Evolutionary conservation across 2,888 invertebrate species (phyloP), one percentile per base, ranked within the genome.

Genomic region (Cetonia aurata): DNA sequence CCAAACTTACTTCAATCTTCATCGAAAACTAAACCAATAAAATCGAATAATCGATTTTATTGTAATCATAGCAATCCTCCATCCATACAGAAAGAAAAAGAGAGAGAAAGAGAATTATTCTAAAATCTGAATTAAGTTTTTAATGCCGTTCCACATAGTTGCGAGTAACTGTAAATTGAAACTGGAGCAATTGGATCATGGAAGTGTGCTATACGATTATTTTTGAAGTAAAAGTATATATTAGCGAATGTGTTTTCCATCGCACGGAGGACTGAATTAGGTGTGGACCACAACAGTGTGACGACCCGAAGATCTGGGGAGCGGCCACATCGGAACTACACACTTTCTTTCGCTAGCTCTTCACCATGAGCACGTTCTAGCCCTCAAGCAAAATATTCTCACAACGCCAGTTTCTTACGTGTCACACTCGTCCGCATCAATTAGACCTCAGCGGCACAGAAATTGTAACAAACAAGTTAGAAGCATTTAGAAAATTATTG

Each of bases 221-320:
- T 4, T 60, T 33, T 60, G 17, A 31, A 42, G 25, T 17, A 48
- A 44, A 60, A 57, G 42, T 17, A 42, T 17, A 17, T 57, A 52
- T 33, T 56, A 56, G 33, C 33, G 33, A 56, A 56, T 56, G 42
- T 53, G 69, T 59, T 59, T 48, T 69, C 59, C 44, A 13, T 15
- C 44, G 57, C 17, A 41, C 50, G 53, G 46, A 71, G 69, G 52
- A 46, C 55, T 50, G 44, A 50, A 66, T 60, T 67, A 71, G 71
- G 71, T 60, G 67, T 57, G 67, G 67, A 67, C 67, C 67, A 59
- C 60, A 37, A 60, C 67, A 17, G 60, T 42, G 59, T 41, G 62
- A 17, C 70, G 57, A 70, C 56, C 70, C 59, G 42, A 56, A 55
- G 56, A 46, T 46, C 42, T 53, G 42, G 53, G 60, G 60, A 62